A percentile compares a stretch with the other conserved stretches of the same genome.
phyloP scores from a whole-genome alignment of 2,797 vertebrate genomes.

The Luscinia luscinia region DNA sequence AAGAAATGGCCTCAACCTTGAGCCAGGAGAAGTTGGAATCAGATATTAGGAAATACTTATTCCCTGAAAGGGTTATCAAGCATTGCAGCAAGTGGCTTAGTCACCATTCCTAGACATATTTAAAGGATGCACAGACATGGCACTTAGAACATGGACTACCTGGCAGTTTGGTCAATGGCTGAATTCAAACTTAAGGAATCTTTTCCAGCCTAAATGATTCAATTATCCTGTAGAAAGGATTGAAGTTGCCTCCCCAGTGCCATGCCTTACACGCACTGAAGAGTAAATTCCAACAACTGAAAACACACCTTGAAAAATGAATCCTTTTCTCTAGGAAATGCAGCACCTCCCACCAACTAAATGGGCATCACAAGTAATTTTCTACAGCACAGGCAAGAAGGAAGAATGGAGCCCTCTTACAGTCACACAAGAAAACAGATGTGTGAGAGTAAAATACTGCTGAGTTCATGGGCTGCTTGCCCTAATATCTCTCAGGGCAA shows the following conservation, averaged over 20 bases:
- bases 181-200: background rate
- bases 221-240: background rate
- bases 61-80: background rate
- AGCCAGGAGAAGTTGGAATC: background rate
- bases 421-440: background rate
- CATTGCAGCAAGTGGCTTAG: background rate
- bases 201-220: background rate
- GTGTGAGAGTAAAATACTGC: background rate
- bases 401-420: background rate
- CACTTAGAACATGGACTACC: background rate
- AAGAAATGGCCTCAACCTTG: background rate
- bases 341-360: background rate
- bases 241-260: background rate
- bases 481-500: background rate
- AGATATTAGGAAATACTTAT: background rate
- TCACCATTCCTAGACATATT: background rate
- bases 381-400: background rate
- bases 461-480: background rate
- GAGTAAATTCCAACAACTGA: background rate
- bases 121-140: background rate
- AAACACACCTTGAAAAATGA: background rate
- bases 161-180: background rate
- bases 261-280: background rate
- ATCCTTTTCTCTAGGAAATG: background rate
- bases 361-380: background rate